Evolutionary conservation across 2,113 vertebrate species (phyloP).

Genomic region (Conger conger): DNA sequence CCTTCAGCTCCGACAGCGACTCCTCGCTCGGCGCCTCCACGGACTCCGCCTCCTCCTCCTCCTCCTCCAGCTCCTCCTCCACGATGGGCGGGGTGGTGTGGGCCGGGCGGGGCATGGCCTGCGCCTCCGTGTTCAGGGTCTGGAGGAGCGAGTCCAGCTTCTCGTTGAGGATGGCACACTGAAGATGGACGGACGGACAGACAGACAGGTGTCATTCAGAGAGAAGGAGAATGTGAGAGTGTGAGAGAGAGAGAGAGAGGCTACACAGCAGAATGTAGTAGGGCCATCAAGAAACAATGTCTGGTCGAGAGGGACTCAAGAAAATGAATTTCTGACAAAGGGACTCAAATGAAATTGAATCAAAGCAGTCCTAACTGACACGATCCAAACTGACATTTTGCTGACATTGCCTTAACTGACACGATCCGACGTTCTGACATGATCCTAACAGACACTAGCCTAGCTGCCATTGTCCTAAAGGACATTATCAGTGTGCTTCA

Average conservation of each 20-base stretch:
- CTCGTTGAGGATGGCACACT: constrained; percentile 92
- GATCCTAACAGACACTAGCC: not conserved
- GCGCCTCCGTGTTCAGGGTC: constrained; percentile 80
- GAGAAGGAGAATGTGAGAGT: no score
- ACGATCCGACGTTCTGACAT: no score
- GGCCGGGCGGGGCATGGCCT: constrained; percentile 61
- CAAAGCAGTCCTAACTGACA: not conserved
- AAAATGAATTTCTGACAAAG: not conserved
- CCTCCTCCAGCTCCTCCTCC: constrained; percentile 80
- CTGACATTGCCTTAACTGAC: not conserved
- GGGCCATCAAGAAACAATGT: not conserved
- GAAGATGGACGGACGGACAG: constrained; percentile 16
- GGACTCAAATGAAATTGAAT: not conserved
- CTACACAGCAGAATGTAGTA: no score
- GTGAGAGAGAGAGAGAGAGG: not conserved
- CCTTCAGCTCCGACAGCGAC: no score
- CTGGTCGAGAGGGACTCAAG: not conserved
- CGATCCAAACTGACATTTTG: not conserved
- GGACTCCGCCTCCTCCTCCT: constrained; percentile 27
- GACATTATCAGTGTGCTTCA: not conserved
- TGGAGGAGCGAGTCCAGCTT: constrained; percentile 92
- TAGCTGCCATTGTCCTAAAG: not conserved
- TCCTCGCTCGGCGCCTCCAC: no score
- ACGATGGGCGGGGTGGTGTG: constrained; percentile 74
- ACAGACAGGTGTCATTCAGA: not conserved